Percentiles rank a stretch among this genome's conserved stretches.
These are phyloP conservation scores for Tor tambroides DNA, from an alignment of 2,113 vertebrate genomes.

Conservation along the genomic window DNA sequence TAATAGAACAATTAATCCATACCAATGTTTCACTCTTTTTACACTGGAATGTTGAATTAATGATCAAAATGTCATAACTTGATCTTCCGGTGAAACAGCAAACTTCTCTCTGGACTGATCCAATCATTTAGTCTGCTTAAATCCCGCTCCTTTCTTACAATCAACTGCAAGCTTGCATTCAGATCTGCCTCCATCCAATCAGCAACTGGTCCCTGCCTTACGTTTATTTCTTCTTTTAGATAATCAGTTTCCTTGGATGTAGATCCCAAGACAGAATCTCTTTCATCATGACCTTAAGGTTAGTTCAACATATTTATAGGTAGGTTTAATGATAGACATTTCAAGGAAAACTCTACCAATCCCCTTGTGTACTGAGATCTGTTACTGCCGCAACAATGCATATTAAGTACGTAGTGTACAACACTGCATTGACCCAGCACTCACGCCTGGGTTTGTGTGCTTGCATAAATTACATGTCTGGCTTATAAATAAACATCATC, in stretches of 20 bases:
- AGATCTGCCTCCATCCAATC: not conserved
- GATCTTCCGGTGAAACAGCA: not conserved
- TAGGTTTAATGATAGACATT: not conserved
- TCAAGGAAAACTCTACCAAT: not conserved
- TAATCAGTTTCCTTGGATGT: not conserved
- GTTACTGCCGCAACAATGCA: not conserved
- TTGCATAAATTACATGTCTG: conserved; percentile 10
- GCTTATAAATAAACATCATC: conserved; percentile 14
- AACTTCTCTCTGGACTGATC: not conserved
- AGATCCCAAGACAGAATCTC: not conserved
- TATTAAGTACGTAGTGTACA: not conserved
- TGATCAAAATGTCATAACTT: not conserved
- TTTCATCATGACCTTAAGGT: not conserved
- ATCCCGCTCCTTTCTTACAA: not conserved
- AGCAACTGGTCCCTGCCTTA: not conserved
- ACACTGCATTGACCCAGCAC: not conserved
- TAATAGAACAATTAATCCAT: not conserved
- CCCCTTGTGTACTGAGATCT: not conserved
- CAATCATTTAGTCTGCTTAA: not conserved
- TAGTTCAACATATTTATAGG: not conserved
- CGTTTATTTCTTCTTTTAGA: not conserved
- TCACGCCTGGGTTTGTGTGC: not conserved
- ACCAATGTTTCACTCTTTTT: not conserved
- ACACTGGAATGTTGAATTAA: not conserved
- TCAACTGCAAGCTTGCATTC: not conserved